Conservation (phyloP, 2,113 vertebrate species). For the Corapipo altera region DNA sequence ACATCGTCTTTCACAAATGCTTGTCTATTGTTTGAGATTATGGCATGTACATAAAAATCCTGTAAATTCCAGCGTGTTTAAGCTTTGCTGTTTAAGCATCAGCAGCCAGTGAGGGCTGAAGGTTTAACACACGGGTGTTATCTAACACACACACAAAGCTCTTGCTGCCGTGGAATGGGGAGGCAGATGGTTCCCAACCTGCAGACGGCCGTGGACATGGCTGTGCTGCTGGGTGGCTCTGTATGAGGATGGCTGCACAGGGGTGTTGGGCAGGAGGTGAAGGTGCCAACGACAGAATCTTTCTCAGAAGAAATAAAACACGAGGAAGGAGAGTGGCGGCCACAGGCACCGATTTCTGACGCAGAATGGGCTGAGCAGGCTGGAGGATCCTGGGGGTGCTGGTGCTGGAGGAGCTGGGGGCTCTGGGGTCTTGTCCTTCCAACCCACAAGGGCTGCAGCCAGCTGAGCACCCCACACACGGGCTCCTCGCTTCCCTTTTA, state of each 20-base stretch:
- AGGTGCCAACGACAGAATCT: neutral
- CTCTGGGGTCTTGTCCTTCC: neutral
- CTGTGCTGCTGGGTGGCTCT: neutral
- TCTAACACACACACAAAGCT: neutral
- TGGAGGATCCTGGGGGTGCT: neutral
- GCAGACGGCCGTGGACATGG: rapidly evolving
- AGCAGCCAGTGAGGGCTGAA: neutral
- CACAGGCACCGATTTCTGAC: rapidly evolving
- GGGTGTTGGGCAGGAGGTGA: neutral
- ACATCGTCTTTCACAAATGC: neutral
- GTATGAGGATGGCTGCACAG: neutral
- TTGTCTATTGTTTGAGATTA: neutral
- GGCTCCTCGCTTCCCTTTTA: neutral
- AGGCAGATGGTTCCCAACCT: neutral
- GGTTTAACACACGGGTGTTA: neutral
- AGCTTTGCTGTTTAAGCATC: neutral
- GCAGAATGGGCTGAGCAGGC: neutral
- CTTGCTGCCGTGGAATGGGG: rapidly evolving
- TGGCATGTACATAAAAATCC: neutral
- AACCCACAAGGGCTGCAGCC: neutral
- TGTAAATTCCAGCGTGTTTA: neutral
- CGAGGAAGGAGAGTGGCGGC: neutral
- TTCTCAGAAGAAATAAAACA: neutral
- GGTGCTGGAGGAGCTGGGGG: rapidly evolving
- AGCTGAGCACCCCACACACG: neutral